phyloP scores from a whole-genome alignment of 2,113 vertebrate species.

The Heteronetta atricapilla region DNA sequence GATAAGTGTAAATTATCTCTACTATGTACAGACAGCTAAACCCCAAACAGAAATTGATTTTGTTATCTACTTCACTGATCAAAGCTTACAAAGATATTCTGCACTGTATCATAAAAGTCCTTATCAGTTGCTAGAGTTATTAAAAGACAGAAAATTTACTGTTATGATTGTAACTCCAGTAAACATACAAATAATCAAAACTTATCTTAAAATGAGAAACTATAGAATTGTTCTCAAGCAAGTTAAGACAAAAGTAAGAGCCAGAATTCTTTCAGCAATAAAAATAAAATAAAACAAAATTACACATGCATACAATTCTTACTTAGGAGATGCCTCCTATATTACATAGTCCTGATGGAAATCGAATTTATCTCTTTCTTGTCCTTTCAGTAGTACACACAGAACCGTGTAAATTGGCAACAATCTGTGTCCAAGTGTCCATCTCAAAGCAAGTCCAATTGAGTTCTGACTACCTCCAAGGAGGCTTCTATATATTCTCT shows the following conservation, averaged over 20 bases:
- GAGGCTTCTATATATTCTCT: background rate
- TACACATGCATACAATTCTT: background rate
- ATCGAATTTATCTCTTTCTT: background rate
- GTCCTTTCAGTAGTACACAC: background rate
- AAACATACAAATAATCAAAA: background rate
- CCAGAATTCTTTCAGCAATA: background rate
- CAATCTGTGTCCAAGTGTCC: background rate
- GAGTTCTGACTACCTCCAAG: background rate
- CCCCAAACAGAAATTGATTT: background rate
- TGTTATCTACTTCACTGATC: background rate
- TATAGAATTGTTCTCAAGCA: accelerated
- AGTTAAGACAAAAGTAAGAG: background rate
- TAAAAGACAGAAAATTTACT: background rate
- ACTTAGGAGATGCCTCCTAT: background rate
- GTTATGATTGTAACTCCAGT: background rate
- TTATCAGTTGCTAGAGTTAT: background rate
- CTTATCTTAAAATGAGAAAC: background rate
- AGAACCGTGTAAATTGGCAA: background rate
- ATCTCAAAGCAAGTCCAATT: background rate
- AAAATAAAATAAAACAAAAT: background rate
- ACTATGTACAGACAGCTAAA: background rate
- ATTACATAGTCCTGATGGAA: background rate
- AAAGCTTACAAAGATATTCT: background rate
- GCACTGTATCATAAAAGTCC: background rate
- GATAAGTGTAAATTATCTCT: background rate